Evolutionary conservation across 2,113 vertebrate species (phyloP).

Genomic region (Tachycineta bicolor): DNA sequence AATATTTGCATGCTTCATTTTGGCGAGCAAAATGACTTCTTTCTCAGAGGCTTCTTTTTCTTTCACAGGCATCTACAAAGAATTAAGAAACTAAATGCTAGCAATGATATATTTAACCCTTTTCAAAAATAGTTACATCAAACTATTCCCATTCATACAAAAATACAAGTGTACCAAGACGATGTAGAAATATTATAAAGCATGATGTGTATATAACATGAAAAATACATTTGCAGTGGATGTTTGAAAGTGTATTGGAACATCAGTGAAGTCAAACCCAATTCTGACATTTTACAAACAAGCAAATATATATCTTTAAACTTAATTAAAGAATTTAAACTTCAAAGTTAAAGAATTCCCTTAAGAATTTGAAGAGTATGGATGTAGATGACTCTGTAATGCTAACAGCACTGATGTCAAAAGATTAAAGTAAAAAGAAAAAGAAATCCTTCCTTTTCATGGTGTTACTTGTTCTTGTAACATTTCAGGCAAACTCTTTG

Average conservation of each 20-base stretch:
- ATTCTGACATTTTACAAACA: neutral
- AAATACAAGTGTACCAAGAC: neutral
- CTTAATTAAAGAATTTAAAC: neutral
- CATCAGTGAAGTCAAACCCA: neutral
- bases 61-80: slow-evolving; percentile 80
- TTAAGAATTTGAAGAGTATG: neutral
- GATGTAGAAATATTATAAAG: neutral
- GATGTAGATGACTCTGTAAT: neutral
- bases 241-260: neutral
- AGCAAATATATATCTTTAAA: neutral
- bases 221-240: neutral
- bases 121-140: neutral
- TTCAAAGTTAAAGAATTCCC: neutral
- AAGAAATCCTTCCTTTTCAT: neutral
- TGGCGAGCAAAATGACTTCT: slow-evolving; percentile 86
- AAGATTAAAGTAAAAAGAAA: neutral
- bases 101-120: neutral
- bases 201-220: neutral
- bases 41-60: slow-evolving; percentile 86
- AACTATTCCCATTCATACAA: neutral
- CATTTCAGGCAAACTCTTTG: neutral
- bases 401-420: neutral
- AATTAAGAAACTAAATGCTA: slow-evolving; percentile 1
- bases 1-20: slow-evolving; percentile 93
- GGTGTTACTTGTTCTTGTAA: neutral